Evolutionary conservation across 2,797 vertebrate species (phyloP).

Genomic region (Syngnathus acus): DNA sequence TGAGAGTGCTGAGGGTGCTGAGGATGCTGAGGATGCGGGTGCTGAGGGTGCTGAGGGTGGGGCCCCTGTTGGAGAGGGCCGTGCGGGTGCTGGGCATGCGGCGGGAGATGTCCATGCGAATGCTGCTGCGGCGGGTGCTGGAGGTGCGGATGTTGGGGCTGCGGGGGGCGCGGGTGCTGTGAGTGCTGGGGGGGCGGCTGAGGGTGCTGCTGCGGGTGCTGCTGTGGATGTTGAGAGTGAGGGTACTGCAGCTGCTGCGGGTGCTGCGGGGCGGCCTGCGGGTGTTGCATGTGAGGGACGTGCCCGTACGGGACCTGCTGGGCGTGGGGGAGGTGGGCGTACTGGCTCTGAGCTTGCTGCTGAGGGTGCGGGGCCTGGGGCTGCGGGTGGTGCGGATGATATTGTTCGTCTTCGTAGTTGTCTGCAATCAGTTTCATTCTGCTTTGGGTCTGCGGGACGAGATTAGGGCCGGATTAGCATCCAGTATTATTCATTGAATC

Average conservation of each 20-base stretch:
- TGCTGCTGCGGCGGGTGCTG: slow-evolving; percentile 52
- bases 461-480: background rate
- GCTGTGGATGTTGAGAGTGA: slow-evolving; percentile 68
- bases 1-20: slow-evolving; percentile 47
- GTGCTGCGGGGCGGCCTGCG: slow-evolving; percentile 30
- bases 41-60: slow-evolving; percentile 50
- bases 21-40: slow-evolving; percentile 42
- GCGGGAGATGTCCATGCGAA: slow-evolving; percentile 35
- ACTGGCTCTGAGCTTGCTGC: slow-evolving; percentile 59
- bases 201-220: slow-evolving; percentile 38
- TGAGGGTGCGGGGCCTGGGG: slow-evolving; percentile 61
- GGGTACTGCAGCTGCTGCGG: slow-evolving; percentile 54
- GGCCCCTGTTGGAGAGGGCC: slow-evolving; percentile 56
- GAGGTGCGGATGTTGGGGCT: slow-evolving; percentile 72
- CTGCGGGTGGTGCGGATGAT: slow-evolving; percentile 66
- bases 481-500: background rate
- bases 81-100: slow-evolving; percentile 51
- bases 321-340: slow-evolving; percentile 61
- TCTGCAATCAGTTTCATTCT: slow-evolving; percentile 96
- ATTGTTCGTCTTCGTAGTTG: slow-evolving; percentile 89
- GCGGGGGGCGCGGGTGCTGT: slow-evolving; percentile 69
- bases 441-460: slow-evolving; percentile 82
- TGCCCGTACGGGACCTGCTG: slow-evolving; percentile 59
- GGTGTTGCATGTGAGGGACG: slow-evolving; percentile 34
- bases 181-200: slow-evolving; percentile 54